A percentile compares a stretch with the other conserved stretches of the same genome.
Conservation (phyloP, 2,797 vertebrate genomes). For the Nyctalus aviator region DNA sequence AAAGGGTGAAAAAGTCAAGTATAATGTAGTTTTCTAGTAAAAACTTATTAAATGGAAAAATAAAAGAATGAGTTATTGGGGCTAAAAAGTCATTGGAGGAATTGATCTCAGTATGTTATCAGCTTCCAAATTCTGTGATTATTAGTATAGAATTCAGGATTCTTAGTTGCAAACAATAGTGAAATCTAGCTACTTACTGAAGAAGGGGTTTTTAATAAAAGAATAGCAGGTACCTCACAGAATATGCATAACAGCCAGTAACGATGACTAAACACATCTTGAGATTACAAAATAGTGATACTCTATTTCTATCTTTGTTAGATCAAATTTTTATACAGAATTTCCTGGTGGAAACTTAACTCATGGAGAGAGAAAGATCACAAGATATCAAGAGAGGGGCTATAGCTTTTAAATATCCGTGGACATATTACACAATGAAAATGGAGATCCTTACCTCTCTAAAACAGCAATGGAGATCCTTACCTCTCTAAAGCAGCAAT, state of each 20-base stretch:
- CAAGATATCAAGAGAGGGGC: not conserved
- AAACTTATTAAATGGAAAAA: conserved; percentile 44
- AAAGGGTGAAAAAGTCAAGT: conserved; percentile 10
- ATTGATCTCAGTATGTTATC: conserved; percentile 30
- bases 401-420: not conserved
- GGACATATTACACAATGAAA: not conserved
- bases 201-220: conserved; percentile 8
- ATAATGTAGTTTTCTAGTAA: conserved; percentile 54
- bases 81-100: not conserved
- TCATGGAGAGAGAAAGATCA: not conserved
- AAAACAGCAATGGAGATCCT: too few species aligned
- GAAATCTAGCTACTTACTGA: not conserved
- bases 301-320: not conserved
- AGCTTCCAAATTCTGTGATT: conserved; percentile 49
- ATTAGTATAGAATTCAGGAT: conserved; percentile 21
- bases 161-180: conserved; percentile 1
- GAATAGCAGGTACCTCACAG: not conserved
- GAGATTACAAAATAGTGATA: not conserved
- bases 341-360: not conserved
- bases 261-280: not conserved
- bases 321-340: conserved; percentile 9
- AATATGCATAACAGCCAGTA: not conserved
- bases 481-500: too few species aligned
- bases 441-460: not conserved
- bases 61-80: not conserved